Base-by-base conservation (phyloP, 1,140 invertebrate species). In the Drosophila funebris region DNA sequence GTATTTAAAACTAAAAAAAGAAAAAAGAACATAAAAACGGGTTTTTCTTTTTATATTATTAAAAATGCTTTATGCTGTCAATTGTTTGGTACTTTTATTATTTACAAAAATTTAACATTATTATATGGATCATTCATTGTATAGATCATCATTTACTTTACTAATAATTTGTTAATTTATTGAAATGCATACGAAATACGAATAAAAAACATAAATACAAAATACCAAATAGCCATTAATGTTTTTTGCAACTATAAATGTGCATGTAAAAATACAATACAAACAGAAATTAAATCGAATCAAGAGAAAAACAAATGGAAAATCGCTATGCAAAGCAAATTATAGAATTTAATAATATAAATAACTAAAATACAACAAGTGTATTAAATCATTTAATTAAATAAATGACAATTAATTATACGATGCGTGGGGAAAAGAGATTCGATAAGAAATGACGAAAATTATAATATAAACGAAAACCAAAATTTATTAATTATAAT, bases 231-330 rank as follows among this genome's bases (percentile, higher is more conserved):
- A 84, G 80, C 74, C 83, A 88, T 88, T 73, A 70, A 87, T 87
- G 82, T 87, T 87, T 83, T 85, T 88, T 88, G 82, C 83, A 88
- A 83, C 73, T 88, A 88, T 88, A 83, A 88, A 88, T 88, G 83
- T 88, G 83, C 79, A 88, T 88, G 80, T 84, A 76, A 79, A 79
- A 73, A 83, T 73, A 88, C 58, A 62, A 60, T 56, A 48, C n/a
- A 68, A 50, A 41, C 31, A 44, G 69, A 41, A 53, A 66, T 56
- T 48, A 46, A 66, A 68, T 71, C 41, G 48, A 66, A 64, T 31
- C 57, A 39, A 52, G 53, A 76, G 58, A 74, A 57, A 60, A 67
- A 57, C 54, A 77, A 46, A 71, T 69, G 67, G 14, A 72, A 78
- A 68, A 52, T 54, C 62, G 67, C 69, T 64, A 81, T 70, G 85